Percentiles rank a stretch among this genome's conserved stretches.
Conservation (phyloP, 2,113 vertebrate genomes). For the Hiodon tergisus region DNA sequence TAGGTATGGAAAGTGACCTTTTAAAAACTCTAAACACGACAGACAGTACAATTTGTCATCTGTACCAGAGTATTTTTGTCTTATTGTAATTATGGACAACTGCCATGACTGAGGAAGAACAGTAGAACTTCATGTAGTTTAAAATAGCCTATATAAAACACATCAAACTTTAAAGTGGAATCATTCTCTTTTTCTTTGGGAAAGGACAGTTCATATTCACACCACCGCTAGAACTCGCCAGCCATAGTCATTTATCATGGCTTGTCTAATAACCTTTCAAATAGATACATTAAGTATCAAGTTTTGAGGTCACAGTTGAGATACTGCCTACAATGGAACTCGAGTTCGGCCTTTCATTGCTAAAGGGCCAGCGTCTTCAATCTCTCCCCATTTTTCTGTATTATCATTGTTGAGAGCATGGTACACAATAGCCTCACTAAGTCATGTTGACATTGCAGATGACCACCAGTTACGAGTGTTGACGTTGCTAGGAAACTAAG, state of each 20-base stretch:
- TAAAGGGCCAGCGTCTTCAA: not conserved
- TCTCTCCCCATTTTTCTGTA: not conserved
- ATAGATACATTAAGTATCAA: conserved; percentile 15
- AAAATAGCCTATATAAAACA: too few species aligned
- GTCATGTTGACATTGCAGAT: conserved; percentile 1
- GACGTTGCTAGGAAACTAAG: conserved; percentile 5
- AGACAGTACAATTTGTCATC: too few species aligned
- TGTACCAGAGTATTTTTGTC: too few species aligned
- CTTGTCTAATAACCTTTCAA: conserved; percentile 8
- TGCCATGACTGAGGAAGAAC: too few species aligned
- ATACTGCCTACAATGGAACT: conserved; percentile 3
- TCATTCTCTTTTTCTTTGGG: too few species aligned
- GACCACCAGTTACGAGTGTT: conserved; percentile 7
- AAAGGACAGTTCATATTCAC: too few species aligned
- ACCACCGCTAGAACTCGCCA: too few species aligned
- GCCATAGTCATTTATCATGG: not conserved
- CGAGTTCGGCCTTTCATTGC: not conserved
- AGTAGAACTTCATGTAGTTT: too few species aligned
- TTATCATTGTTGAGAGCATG: not conserved
- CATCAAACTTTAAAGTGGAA: too few species aligned
- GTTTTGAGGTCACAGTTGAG: conserved; percentile 16
- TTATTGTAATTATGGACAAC: not conserved
- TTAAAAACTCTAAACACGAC: too few species aligned
- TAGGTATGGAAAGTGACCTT: not conserved
- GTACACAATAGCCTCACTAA: not conserved